Evolutionary conservation across 2,797 vertebrate genomes (phyloP).

Genomic region (Acrossocheilus wenchowensis): DNA sequence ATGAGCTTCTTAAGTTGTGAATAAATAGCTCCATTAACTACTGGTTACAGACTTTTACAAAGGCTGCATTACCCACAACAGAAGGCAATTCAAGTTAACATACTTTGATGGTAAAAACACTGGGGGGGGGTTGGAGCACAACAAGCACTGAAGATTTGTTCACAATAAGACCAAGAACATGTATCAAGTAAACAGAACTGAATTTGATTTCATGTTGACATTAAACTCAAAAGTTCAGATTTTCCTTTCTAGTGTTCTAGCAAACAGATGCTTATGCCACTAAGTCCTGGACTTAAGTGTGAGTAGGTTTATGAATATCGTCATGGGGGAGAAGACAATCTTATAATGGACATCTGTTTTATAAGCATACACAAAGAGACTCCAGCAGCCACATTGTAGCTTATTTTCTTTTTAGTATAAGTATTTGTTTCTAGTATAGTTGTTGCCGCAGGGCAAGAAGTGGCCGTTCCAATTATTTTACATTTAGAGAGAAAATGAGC

Average conservation of each 20-base stretch:
- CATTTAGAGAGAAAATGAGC: too few species aligned
- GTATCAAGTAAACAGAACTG: background rate
- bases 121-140: too few species aligned
- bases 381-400: background rate
- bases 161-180: background rate
- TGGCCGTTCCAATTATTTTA: background rate
- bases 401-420: background rate
- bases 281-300: background rate
- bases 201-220: background rate
- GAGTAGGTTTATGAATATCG: background rate
- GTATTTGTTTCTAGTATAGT: too few species aligned
- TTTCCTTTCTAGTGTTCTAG: background rate
- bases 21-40: too few species aligned
- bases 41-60: too few species aligned
- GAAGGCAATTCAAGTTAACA: too few species aligned
- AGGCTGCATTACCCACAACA: too few species aligned
- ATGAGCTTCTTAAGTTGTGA: too few species aligned
- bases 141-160: background rate
- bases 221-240: background rate
- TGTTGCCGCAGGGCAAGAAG: background rate
- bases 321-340: background rate
- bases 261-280: background rate
- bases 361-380: background rate
- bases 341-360: background rate
- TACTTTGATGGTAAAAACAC: too few species aligned